Evolutionary conservation across 2,888 invertebrate genomes (phyloP), one percentile per base, ranked within the genome.

Genomic region (Apamea monoglypha): DNA sequence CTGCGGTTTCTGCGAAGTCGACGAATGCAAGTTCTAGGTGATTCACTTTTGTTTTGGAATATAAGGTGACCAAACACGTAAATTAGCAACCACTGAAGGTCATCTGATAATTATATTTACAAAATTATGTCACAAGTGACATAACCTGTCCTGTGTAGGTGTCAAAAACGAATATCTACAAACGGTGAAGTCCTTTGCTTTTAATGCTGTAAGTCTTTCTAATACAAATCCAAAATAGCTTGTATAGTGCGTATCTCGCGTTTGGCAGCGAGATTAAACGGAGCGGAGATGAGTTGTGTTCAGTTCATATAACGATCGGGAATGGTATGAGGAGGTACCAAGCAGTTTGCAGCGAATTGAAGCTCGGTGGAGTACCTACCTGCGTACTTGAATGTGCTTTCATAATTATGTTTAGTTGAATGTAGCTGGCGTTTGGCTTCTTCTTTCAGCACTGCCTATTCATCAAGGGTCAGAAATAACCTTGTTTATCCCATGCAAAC

Each of bases 221-320:
- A 72, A 72, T 56, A 59, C 16, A 59, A 59, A 64, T 64, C 56
- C 12, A n/a, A 63, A 75, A 64, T 50, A 64, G 59, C 29, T 53
- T 50, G 64, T 70, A 68, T 74, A n/a, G 63, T 71, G 29, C 16
- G 56, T 74, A 68, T 47, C 64, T 79, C 53, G 74, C 47, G 40
- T 76, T 76, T 83, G 64, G 68, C 47, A 74, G 61, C 32, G 47
- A 78, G 36, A 74, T 32, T 78, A 61, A 83, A 78, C 40, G 74
- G 61, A 76, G 67, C 86, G 86, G 76, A 80, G 85, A 85, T 80
- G 80, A 83, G 74, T 76, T 83, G 74, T 83, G 68, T 80, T 76
- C 72, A 69, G 68, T 66, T 74, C 70, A 64, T 83, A 69, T 74
- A 61, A 47, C 29, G 76, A 83, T 76, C 76, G 86, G 86, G 75